A percentile compares a stretch with the other conserved stretches of the same genome.
These are phyloP conservation scores for Mustela lutreola DNA, from an alignment of 2,113 vertebrate genomes.

Conservation along the genomic window DNA sequence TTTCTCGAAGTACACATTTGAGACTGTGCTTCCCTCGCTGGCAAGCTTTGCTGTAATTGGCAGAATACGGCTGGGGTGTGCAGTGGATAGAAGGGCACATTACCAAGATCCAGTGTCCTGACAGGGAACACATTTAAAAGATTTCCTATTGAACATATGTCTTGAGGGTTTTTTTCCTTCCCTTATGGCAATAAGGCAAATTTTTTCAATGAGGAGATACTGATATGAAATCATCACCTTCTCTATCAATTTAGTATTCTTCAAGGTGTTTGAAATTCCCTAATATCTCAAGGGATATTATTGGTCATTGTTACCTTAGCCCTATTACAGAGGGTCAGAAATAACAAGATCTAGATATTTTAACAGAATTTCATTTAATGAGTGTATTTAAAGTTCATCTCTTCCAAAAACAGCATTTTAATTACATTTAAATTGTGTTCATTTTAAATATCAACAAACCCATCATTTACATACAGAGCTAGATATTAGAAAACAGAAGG, in stretches of 20 bases:
- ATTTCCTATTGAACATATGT: neutral
- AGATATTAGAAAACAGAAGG: constrained; percentile 73
- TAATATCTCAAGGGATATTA: neutral
- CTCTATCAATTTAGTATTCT: constrained; percentile 16
- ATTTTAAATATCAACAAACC: constrained; percentile 73
- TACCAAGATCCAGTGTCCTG: neutral
- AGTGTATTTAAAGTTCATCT: constrained; percentile 72
- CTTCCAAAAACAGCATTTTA: constrained; percentile 74
- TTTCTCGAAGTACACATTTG: neutral
- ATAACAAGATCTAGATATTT: constrained; percentile 62
- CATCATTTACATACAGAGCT: constrained; percentile 68
- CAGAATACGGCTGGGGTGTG: neutral
- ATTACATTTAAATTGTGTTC: constrained; percentile 76
- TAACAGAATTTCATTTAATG: constrained; percentile 73
- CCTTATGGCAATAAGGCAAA: neutral
- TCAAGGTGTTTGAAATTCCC: constrained; percentile 34
- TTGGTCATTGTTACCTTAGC: constrained; percentile 28
- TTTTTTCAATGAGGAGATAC: neutral
- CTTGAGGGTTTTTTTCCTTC: neutral
- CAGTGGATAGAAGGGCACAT: neutral
- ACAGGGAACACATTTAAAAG: neutral
- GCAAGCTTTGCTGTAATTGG: constrained; percentile 6
- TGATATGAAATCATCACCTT: constrained; percentile 35
- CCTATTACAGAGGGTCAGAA: constrained; percentile 50
- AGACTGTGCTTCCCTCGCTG: neutral